Evolutionary conservation across 2,113 vertebrate species (phyloP).

Genomic region (Dicentrarchus labrax): DNA sequence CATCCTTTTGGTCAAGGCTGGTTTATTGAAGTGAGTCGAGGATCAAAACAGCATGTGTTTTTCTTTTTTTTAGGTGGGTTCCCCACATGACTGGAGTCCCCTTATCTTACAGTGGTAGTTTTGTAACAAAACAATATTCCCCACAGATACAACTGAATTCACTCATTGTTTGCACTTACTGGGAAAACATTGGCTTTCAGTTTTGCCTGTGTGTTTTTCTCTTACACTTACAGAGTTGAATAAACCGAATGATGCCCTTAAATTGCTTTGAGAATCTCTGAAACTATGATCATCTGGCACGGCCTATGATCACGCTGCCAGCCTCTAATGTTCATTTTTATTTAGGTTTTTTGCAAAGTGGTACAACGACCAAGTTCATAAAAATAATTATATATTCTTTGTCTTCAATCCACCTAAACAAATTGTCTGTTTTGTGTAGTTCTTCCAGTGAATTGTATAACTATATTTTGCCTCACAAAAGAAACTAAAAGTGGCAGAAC

Average conservation of each 20-base stretch:
- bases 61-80: constrained; percentile 4
- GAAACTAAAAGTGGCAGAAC: background rate
- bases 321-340: background rate
- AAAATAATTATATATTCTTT: background rate
- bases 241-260: constrained; percentile 3
- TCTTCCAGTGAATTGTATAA: too few relatives aligned
- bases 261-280: background rate
- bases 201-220: background rate
- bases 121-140: background rate
- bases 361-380: background rate
- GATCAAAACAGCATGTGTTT: constrained; percentile 32
- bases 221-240: background rate
- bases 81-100: constrained; percentile 36
- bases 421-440: too few relatives aligned
- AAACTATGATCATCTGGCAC: background rate
- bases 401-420: too few relatives aligned
- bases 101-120: constrained; percentile 15
- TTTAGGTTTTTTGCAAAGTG: background rate
- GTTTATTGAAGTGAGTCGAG: constrained; percentile 18
- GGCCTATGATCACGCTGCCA: background rate
- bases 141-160: background rate
- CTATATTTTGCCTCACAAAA: too few relatives aligned
- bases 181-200: background rate
- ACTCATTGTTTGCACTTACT: background rate
- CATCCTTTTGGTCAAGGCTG: constrained; percentile 34